phyloP scores from a whole-genome alignment of 2,113 vertebrate species.

The Trachemys scripta region DNA sequence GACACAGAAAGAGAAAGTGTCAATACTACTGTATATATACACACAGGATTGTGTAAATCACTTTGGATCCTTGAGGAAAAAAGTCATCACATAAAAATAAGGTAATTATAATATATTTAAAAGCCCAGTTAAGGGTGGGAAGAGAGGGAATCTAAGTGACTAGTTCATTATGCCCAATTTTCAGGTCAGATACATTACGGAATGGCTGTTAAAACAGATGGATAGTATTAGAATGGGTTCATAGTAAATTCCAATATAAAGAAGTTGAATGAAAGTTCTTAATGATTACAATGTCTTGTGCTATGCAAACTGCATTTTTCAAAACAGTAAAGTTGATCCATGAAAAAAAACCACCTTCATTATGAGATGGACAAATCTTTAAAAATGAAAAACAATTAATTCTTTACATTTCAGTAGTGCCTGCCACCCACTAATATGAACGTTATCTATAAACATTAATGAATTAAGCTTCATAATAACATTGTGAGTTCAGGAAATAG shows the following conservation, averaged over 20 bases:
- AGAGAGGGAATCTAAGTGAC: background rate
- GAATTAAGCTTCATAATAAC: background rate
- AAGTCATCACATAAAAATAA: background rate
- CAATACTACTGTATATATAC: background rate
- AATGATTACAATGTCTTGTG: background rate
- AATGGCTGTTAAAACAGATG: background rate
- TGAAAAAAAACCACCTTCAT: background rate
- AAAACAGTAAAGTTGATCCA: background rate
- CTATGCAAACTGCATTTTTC: background rate
- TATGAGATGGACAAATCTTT: background rate
- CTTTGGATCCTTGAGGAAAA: background rate
- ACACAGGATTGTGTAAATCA: background rate
- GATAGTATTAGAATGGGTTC: background rate
- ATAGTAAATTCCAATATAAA: background rate
- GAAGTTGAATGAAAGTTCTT: background rate
- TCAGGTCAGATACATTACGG: background rate
- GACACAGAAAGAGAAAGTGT: background rate
- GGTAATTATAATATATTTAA: background rate
- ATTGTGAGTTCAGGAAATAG: background rate
- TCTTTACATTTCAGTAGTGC: background rate
- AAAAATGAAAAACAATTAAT: background rate
- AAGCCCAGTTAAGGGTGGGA: background rate
- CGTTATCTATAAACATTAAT: background rate
- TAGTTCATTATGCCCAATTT: background rate
- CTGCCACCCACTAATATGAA: background rate